Evolutionary conservation across 2,113 vertebrate genomes (phyloP), one percentile per base, ranked within the genome.

Genomic region (Butorides virescens): DNA sequence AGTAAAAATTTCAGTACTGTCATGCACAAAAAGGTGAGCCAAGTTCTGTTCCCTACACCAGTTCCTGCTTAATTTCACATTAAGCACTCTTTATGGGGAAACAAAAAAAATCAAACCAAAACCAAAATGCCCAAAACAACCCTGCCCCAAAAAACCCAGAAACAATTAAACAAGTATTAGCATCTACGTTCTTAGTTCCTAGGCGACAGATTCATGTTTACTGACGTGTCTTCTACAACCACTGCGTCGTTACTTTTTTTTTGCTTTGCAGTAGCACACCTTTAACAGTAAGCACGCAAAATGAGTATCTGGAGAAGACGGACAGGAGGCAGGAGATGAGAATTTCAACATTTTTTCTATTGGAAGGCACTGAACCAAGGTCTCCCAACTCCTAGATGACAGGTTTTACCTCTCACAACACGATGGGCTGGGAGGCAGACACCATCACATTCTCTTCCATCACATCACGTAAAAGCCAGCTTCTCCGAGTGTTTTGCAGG

Each of bases 71-170:
- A 30, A 68, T 22, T 81, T 61, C 53, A 66, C 13, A 61, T 32
- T n/a, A 53, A 65, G 9, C 17, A 11, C 4, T 34, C 25, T 18
- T 55, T 19, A 49, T 3, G 5, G 30, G 2, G 11, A 19, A 26
- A 32, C 30, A 80, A 27, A 2, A 15, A 32, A 34, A 26, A 34
- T 44, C 42, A 42, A 16, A 13, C 13, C 21, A 29, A 37, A 78
- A 25, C 3, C 6, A 4, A 65, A 52, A 50, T 4, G 2, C 20
- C 47, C 19, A 17, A 34, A 84, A 7, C 34, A 7, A 61, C 14
- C 29, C 5, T 2, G 0, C 5, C 20, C 15, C 4, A 1, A 16
- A 47, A 61, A 44, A 1, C 1, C 1, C 59, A 73, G 27, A 50
- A 82, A n/a, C 3, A 46, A n/a, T 37, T 37, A 42, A 29, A 39